Base-by-base conservation (phyloP, 2,113 vertebrate species). In the Opisthocomus hoazin region DNA sequence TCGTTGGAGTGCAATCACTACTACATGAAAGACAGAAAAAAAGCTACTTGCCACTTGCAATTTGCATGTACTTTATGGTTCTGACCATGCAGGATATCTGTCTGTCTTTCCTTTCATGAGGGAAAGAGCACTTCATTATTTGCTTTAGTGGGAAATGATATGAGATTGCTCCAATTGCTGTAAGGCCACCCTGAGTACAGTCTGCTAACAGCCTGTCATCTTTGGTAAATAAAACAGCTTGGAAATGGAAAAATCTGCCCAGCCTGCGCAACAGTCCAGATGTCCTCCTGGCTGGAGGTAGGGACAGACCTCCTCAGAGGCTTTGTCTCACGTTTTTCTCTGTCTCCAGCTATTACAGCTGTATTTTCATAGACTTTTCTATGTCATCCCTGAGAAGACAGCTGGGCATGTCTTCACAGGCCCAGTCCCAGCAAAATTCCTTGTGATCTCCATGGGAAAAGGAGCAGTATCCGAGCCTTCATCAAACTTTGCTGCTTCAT, bases 171-270 rank as follows among this genome's bases (percentile, higher is more conserved):
- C 36, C 93, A 58, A 1, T 20, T 88, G 82, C 57, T 19, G 7
- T 29, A 73, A 83, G 81, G 80, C 57, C 75, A 88, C 20, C 53
- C 63, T 2, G 1, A 73, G 53, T 5, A 46, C 36, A 68, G 43
- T 5, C 56, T 87, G 54, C 71, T 90, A 76, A 83, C 18, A 74
- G 46, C 19, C 27, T 84, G 46, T 64, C 90, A 71, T 75, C 36
- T 85, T 66, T 43, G 48, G 69, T 84, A 91, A 96, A 94, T 84
- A 91, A 87, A 95, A 24, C n/a, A 69, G 34, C 36, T 71, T 90
- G 84, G 69, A 58, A 92, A 89, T 22, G 27, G 60, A 84, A 83
- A 90, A 66, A 84, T 37, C 29, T 71, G 43, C 64, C 86, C 92
- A 66, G 48, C 36, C 76, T 88, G 54, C 1, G 4, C 37, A 86